Evolutionary conservation across 2,113 vertebrate species (phyloP), one percentile per base, ranked within the genome.

Genomic region (Natator depressus): DNA sequence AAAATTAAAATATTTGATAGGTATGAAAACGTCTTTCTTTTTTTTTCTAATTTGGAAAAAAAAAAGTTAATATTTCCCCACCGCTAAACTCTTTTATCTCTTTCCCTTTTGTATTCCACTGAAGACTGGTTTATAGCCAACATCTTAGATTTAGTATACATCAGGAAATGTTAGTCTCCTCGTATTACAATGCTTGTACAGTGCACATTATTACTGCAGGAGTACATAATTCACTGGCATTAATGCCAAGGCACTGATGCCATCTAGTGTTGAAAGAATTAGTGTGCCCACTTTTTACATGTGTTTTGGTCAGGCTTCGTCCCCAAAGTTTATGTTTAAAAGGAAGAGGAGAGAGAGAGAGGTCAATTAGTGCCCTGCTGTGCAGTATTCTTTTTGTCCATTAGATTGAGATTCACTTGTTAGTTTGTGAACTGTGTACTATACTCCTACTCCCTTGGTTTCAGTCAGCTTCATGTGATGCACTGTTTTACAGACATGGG

Each of bases 201-300:
- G 8, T 47, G 25, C 75, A 47, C 6, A 16, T 27, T 24, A 46
- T 25, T 78, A 25, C 20, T 46, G n/a, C 35, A 62, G 62, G 31
- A 12, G 3, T 62, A 2, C 79, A 79, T 92, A 17, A 14, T 12
- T 3, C 4, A 11, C 31, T 59, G 6, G 42, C 54, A 81, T 82
- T 54, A 19, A 86, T 76, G 69, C 22, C 42, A 38, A 22, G 69
- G 31, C 65, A 69, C 65, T 93, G 65, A 83, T 95, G 97, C 93
- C 97, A 96, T 82, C 96, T 97, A 96, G 93, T 27, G 96, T 84
- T 96, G 75, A 57, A 93, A 92, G 35, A 91, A 85, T 54, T 78
- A 9, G 2, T 88, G 0, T 35, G 6, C n/a, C 50, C 27, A 2
- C 0, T 20, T 90, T 94, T 8, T 14, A 12, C 16, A 13, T 29